phyloP scores from a whole-genome alignment of 2,113 vertebrate genomes.

The Argyrosomus japonicus region DNA sequence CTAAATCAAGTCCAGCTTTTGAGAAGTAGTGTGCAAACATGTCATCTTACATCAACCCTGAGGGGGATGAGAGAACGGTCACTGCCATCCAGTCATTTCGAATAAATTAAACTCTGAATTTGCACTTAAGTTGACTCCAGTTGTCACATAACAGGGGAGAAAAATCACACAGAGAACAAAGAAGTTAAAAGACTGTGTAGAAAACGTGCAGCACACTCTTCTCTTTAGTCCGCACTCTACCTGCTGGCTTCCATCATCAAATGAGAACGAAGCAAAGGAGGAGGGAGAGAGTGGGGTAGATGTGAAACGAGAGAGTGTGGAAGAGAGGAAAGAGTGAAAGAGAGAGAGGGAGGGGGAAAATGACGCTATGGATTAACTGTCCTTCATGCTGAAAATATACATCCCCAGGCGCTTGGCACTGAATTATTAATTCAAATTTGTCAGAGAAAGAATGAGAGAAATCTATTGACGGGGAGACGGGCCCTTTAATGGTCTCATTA shows the following conservation, averaged over 20 bases:
- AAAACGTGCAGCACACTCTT: conserved; percentile 42
- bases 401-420: conserved; percentile 84
- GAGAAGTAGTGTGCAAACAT: conserved; percentile 69
- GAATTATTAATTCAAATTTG: conserved; percentile 92
- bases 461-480: conserved; percentile 85
- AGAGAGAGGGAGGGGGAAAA: conserved; percentile 42
- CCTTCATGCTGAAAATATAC: conserved; percentile 88
- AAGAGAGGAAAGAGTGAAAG: conserved; percentile 29
- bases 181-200: conserved; percentile 45
- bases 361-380: conserved; percentile 89
- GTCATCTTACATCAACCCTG: conserved; percentile 69
- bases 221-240: conserved; percentile 75
- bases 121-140: conserved; percentile 55
- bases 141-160: conserved; percentile 44
- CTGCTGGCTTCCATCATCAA: conserved; percentile 66
- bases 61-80: conserved; percentile 35
- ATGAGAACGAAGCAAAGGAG: conserved; percentile 48
- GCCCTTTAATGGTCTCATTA: conserved; percentile 87
- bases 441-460: conserved; percentile 86
- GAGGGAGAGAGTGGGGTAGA: conserved; percentile 28
- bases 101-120: conserved; percentile 74
- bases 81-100: conserved; percentile 29
- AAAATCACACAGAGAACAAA: conserved; percentile 51
- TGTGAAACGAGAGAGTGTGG: conserved; percentile 37
- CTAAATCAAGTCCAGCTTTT: conserved; percentile 58